A percentile compares a stretch with the other conserved stretches of the same genome.
These are phyloP conservation scores for Galerucella calmariensis DNA, from an alignment of 2,888 invertebrate species.

Conservation along the genomic window DNA sequence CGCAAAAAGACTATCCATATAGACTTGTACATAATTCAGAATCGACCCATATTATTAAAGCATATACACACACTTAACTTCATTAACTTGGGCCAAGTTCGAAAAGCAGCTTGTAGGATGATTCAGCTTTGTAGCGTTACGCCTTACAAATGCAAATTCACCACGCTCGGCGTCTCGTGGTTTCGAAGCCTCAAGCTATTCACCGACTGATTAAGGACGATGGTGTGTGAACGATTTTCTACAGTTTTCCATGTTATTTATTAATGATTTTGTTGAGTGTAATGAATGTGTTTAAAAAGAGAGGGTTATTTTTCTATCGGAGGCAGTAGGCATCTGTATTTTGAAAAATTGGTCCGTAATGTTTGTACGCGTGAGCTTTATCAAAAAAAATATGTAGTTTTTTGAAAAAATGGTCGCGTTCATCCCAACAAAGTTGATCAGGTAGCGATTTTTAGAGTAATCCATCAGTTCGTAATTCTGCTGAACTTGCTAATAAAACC, in stretches of 20 bases:
- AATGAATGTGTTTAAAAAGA: too few species aligned
- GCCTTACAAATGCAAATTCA: slow-evolving; percentile 36
- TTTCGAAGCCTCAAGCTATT: slow-evolving; percentile 29
- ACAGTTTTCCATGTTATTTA: neutral
- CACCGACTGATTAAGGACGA: slow-evolving; percentile 26
- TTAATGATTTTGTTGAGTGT: neutral
- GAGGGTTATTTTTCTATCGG: too few species aligned
- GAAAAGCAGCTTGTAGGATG: slow-evolving; percentile 31
- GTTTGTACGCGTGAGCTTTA: too few species aligned
- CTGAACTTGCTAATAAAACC: too few species aligned
- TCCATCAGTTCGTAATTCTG: too few species aligned
- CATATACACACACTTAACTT: slow-evolving; percentile 25
- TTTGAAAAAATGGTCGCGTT: too few species aligned
- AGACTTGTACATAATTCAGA: neutral
- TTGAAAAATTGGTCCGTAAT: too few species aligned
- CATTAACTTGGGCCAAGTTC: slow-evolving; percentile 17
- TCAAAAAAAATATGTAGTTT: too few species aligned
- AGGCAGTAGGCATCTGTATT: too few species aligned
- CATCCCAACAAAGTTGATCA: too few species aligned
- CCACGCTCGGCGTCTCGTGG: slow-evolving; percentile 20
- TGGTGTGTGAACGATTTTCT: slow-evolving; percentile 21
- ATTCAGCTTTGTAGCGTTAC: slow-evolving; percentile 24
- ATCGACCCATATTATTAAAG: slow-evolving; percentile 8
- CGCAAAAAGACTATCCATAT: neutral
- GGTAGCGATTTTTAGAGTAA: too few species aligned